Percentiles rank a stretch among this genome's conserved stretches.
Conservation (phyloP, 1,140 invertebrate genomes). For the Agrypnia vestita region DNA sequence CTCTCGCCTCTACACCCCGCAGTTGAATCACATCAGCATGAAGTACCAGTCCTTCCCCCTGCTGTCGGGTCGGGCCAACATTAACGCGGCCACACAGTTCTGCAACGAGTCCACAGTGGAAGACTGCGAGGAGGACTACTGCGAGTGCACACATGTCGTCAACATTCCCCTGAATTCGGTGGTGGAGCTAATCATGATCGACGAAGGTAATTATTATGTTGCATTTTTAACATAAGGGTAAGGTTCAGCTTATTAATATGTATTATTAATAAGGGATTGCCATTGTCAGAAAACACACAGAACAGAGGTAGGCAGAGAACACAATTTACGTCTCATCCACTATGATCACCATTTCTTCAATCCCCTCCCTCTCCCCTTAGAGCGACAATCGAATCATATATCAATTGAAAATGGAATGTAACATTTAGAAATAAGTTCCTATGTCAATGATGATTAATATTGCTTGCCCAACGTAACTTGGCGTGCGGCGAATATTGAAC, state of each 20-base stretch:
- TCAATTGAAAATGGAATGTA: no score
- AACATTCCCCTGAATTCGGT: conserved; percentile 80
- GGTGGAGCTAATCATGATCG: conserved; percentile 87
- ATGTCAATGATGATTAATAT: no score
- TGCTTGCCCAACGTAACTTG: no score
- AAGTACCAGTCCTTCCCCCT: conserved; percentile 84
- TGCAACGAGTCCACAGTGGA: conserved; percentile 78
- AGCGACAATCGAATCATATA: no score
- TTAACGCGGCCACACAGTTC: conserved; percentile 76
- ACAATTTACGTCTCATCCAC: no score
- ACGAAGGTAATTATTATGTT: conserved; percentile 77
- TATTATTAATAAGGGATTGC: no score
- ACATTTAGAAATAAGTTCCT: no score
- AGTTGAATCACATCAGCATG: conserved; percentile 90
- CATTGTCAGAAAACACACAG: no score
- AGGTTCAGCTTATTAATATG: not conserved
- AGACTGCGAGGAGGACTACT: conserved; percentile 81
- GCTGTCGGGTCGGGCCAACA: conserved; percentile 75
- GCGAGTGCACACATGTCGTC: conserved; percentile 87
- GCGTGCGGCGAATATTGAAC: no score
- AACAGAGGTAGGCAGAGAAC: no score
- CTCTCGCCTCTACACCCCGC: conserved; percentile 81
- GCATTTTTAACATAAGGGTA: not conserved
- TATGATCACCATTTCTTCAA: no score
- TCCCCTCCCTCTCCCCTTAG: no score